Conservation (phyloP, 2,797 vertebrate species). For the Gobio occitaniae region DNA sequence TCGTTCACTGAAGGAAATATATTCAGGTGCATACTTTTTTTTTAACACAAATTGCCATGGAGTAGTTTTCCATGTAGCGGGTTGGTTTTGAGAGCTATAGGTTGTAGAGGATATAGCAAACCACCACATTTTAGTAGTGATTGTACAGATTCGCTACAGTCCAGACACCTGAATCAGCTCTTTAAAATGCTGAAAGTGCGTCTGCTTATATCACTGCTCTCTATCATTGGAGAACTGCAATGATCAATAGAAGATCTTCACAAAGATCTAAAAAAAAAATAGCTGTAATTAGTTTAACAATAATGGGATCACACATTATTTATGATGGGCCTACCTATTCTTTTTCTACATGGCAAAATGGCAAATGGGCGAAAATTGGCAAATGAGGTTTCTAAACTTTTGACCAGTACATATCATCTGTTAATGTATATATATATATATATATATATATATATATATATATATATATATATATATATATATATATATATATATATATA, state of each 20-base stretch:
- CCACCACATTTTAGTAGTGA: not conserved
- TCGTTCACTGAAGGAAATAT: not conserved
- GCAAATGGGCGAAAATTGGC: too few relatives aligned
- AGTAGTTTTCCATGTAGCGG: not conserved
- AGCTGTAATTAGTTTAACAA: not conserved
- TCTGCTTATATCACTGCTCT: not conserved
- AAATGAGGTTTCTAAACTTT: too few relatives aligned
- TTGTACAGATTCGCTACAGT: not conserved
- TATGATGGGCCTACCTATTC: not conserved
- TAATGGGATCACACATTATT: not conserved
- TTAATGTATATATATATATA: too few relatives aligned
- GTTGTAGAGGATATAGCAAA: not conserved
- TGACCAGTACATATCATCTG: too few relatives aligned
- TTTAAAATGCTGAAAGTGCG: not conserved
- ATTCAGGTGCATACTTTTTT: not conserved
- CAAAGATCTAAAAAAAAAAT: not conserved
- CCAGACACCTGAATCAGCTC: constrained; percentile 3
- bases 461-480: too few relatives aligned
- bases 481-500: too few relatives aligned
- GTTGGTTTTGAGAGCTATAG: not conserved
- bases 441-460: too few relatives aligned
- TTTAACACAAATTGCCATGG: too few relatives aligned
- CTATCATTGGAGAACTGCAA: not conserved
- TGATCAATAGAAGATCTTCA: not conserved
- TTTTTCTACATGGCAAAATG: too few relatives aligned